phyloP scores from a whole-genome alignment of 1,140 invertebrate genomes.

The Listronotus bonariensis region DNA sequence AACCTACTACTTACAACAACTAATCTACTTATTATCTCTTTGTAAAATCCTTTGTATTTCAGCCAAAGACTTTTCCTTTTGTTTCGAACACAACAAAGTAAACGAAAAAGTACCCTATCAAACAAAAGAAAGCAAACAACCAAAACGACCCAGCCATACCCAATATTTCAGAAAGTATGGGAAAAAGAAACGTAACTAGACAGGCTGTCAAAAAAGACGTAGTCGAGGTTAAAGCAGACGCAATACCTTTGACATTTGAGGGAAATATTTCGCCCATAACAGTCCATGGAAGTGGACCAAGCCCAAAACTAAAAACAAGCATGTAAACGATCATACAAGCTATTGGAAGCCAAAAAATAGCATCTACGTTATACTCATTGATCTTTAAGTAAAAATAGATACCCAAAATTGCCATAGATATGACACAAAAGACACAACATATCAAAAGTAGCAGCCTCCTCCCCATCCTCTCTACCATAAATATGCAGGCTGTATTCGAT shows the following conservation, averaged over 20 bases:
- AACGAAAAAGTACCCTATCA: slow-evolving; percentile 59
- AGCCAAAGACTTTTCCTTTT: slow-evolving; percentile 75
- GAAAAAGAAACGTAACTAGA: slow-evolving; percentile 76
- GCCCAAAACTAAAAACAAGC: slow-evolving; percentile 58
- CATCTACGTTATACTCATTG: slow-evolving; percentile 37
- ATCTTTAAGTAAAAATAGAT: slow-evolving; percentile 47
- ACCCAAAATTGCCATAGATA: slow-evolving; percentile 37
- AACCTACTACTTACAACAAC: too few relatives aligned
- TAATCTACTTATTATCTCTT: slow-evolving; percentile 1
- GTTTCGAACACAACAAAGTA: slow-evolving; percentile 75
- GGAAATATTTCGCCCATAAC: slow-evolving; percentile 84
- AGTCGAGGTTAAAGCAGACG: slow-evolving; percentile 72
- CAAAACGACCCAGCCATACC: slow-evolving; percentile 76
- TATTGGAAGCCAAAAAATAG: slow-evolving; percentile 50
- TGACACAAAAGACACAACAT: slow-evolving; percentile 62
- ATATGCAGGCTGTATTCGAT: slow-evolving; percentile 68
- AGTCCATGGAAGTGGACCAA: slow-evolving; percentile 83
- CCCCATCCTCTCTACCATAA: slow-evolving; percentile 79
- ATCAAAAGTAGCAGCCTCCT: slow-evolving; percentile 66
- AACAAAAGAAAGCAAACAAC: slow-evolving; percentile 70
- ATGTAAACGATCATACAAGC: slow-evolving; percentile 44
- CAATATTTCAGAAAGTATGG: slow-evolving; percentile 61
- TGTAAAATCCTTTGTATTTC: slow-evolving; percentile 47
- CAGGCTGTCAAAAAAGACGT: slow-evolving; percentile 79
- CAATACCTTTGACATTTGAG: slow-evolving; percentile 72